Evolutionary conservation across 92 coral and sea anemone species (phyloP).

Genomic region (Palythoa grandis): DNA sequence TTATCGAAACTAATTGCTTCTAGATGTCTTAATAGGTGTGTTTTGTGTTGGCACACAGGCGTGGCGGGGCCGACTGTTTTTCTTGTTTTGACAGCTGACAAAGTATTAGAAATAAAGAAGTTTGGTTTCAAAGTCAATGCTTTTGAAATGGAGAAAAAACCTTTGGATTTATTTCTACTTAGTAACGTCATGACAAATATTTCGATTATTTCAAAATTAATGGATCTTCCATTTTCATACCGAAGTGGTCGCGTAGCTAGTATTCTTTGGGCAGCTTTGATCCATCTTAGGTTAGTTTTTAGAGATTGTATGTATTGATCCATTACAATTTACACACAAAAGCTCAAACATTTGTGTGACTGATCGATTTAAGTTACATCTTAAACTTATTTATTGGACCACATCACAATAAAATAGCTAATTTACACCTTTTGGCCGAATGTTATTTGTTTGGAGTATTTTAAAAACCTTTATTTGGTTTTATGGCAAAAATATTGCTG

Average conservation of each 20-base stretch:
- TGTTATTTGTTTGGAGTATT: constrained; percentile 8
- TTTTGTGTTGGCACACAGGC: constrained; percentile 40
- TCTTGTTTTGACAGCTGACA: constrained; percentile 51
- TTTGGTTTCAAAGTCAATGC: constrained; percentile 69
- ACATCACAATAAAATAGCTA: constrained; percentile 12
- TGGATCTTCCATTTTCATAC: not conserved
- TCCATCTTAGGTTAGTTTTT: not conserved
- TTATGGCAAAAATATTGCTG: not conserved
- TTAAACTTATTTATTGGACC: not conserved
- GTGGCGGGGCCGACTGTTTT: constrained; percentile 37
- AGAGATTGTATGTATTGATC: not conserved
- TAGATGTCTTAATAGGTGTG: constrained; percentile 31
- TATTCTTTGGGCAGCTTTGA: not conserved
- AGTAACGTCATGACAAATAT: constrained; percentile 79
- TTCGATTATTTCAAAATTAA: constrained; percentile 59
- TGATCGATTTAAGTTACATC: not conserved
- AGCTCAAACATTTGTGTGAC: constrained; percentile 16
- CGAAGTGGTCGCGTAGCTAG: not conserved
- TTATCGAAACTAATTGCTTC: constrained; percentile 30
- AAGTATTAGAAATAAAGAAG: constrained; percentile 44
- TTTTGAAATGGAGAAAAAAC: constrained; percentile 50
- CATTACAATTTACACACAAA: not conserved
- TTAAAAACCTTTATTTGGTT: not conserved
- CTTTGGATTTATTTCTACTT: constrained; percentile 69
- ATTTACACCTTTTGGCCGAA: constrained; percentile 40